Conservation (phyloP, 2,113 vertebrate species). For the Sebastes schlegelii region DNA sequence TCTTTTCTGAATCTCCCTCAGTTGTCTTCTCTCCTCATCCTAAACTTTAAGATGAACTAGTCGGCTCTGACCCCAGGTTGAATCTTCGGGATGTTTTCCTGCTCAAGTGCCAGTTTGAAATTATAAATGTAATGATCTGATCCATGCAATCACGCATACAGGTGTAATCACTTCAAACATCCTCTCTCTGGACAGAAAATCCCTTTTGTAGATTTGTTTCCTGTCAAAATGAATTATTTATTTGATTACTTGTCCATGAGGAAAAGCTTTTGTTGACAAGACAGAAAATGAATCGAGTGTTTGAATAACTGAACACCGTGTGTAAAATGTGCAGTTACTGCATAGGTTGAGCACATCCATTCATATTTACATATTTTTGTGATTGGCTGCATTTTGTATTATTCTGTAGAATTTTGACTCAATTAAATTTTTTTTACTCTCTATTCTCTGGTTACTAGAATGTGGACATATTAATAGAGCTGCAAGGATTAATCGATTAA, state of each 20-base stretch:
- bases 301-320: not conserved
- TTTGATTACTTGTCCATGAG: slow-evolving; percentile 2
- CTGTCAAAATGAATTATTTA: not conserved
- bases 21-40: not conserved
- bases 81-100: not conserved
- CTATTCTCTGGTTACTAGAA: too few relatives aligned
- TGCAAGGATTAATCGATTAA: too few relatives aligned
- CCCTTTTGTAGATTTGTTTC: not conserved
- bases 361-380: too few relatives aligned
- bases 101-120: not conserved
- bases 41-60: not conserved
- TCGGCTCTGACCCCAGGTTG: not conserved
- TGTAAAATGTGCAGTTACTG: not conserved
- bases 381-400: too few relatives aligned
- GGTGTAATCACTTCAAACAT: not conserved
- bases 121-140: not conserved
- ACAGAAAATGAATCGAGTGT: not conserved
- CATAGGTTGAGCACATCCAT: too few relatives aligned
- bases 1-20: not conserved
- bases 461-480: too few relatives aligned
- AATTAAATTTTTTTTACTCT: too few relatives aligned
- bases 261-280: not conserved
- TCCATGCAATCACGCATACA: not conserved
- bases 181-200: slow-evolving; percentile 4
- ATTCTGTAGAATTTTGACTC: not conserved